Evolutionary conservation across 1,140 invertebrate species (phyloP).

Genomic region (Pemphigus obesinymphae): DNA sequence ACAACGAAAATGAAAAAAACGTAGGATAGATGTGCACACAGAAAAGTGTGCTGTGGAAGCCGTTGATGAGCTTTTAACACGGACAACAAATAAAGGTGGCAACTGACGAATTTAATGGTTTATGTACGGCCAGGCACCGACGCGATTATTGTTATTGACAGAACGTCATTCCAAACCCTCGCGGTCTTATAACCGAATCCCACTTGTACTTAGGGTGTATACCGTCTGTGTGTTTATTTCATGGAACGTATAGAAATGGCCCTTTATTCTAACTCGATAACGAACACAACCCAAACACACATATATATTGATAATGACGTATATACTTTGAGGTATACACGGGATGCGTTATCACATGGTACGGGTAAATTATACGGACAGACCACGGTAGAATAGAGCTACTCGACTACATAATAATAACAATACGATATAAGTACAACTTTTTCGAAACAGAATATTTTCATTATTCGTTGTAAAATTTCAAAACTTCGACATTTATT

Average conservation of each 20-base stretch:
- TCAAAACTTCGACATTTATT: no score
- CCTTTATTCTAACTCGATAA: background rate
- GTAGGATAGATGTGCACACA: background rate
- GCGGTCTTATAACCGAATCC: background rate
- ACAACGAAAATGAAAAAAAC: background rate
- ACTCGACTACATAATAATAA: no score
- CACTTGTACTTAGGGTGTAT: background rate
- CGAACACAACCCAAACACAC: no score
- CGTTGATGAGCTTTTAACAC: constrained; percentile 35
- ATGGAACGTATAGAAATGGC: background rate
- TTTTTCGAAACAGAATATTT: no score
- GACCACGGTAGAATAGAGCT: no score
- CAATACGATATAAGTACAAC: no score
- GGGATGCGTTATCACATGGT: no score
- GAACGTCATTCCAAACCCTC: background rate
- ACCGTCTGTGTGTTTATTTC: background rate
- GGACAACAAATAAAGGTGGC: constrained; percentile 33
- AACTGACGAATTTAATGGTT: constrained; percentile 18
- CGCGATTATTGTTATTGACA: constrained; percentile 32
- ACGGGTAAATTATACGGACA: no score
- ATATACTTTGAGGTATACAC: no score
- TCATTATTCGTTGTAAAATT: no score
- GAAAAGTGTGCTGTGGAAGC: background rate
- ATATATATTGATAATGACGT: background rate
- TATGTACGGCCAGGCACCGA: constrained; percentile 27